Percentiles rank a stretch among this genome's conserved stretches.
Evolutionary conservation across 1,140 invertebrate genomes (phyloP).

Genomic region (Chrysopa pallens): DNA sequence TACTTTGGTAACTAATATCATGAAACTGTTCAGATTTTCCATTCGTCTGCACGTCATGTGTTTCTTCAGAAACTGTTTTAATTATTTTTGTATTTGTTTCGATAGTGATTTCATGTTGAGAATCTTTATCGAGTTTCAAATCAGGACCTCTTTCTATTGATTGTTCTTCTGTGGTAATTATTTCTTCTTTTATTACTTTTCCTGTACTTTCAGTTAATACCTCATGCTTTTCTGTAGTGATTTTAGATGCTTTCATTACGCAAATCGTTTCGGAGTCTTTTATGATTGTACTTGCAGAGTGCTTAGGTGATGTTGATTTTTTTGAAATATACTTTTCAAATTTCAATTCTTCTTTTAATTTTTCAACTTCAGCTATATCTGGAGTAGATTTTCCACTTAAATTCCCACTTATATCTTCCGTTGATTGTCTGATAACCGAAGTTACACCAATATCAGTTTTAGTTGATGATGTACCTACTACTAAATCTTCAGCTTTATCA

Average conservation of each 20-base stretch:
- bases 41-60: conserved; percentile 26
- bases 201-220: no score
- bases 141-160: conserved; percentile 12
- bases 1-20: conserved; percentile 25
- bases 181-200: conserved; percentile 7
- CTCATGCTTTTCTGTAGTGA: no score
- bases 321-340: conserved; percentile 16
- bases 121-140: conserved; percentile 20
- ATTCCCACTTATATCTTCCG: conserved; percentile 5
- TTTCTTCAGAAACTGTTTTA: conserved; percentile 25
- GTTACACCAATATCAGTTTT: not conserved
- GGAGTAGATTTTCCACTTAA: conserved; percentile 17
- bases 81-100: conserved; percentile 20
- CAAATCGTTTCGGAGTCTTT: conserved; percentile 4
- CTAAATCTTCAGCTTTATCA: not conserved
- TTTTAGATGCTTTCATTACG: no score
- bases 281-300: conserved; percentile 8
- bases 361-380: conserved; percentile 15
- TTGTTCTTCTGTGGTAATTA: conserved; percentile 7
- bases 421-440: not conserved
- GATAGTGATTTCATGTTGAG: conserved; percentile 13
- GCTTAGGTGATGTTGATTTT: conserved; percentile 29
- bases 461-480: not conserved
- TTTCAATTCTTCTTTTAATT: conserved; percentile 9
- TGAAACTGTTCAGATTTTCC: conserved; percentile 25